phyloP scores from a whole-genome alignment of 2,113 vertebrate genomes.

The Varanus salvator region DNA sequence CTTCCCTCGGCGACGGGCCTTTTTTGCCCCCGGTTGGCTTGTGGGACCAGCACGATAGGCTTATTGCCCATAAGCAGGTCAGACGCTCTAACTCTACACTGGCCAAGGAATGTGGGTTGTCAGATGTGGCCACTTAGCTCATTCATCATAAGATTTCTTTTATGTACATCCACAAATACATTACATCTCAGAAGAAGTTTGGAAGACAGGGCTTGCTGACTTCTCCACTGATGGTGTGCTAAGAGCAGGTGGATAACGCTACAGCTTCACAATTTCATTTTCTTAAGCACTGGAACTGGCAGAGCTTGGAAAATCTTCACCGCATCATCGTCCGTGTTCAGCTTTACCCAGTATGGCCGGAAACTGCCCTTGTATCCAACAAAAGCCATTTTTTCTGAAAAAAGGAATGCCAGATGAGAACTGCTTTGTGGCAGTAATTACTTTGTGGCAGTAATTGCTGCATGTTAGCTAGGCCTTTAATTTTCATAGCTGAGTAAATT shows the following conservation, averaged over 20 bases:
- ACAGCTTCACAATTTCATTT: conserved; percentile 85
- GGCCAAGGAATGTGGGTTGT: conserved; percentile 27
- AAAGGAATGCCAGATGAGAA: neutral
- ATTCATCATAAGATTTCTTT: conserved; percentile 57
- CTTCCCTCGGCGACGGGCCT: neutral
- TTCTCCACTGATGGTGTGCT: conserved; percentile 23
- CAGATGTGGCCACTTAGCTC: conserved; percentile 49
- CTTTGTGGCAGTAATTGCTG: neutral
- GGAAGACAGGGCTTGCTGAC: conserved; percentile 33
- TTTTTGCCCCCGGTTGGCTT: neutral
- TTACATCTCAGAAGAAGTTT: conserved; percentile 20
- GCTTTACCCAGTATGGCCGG: conserved; percentile 83
- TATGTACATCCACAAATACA: conserved; percentile 50
- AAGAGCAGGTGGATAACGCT: conserved; percentile 45
- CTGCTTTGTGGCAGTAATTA: neutral
- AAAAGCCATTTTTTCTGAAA: conserved; percentile 84
- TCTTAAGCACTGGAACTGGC: conserved; percentile 85
- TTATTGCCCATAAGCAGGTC: neutral
- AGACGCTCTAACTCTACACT: neutral
- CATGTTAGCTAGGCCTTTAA: neutral
- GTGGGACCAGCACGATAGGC: neutral
- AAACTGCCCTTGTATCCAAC: conserved; percentile 88
- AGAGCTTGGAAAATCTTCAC: conserved; percentile 87
- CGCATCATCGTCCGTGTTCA: conserved; percentile 77
- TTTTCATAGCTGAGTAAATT: neutral